phyloP scores from a whole-genome alignment of 2,797 vertebrate species.

The Darevskia nairensis region DNA sequence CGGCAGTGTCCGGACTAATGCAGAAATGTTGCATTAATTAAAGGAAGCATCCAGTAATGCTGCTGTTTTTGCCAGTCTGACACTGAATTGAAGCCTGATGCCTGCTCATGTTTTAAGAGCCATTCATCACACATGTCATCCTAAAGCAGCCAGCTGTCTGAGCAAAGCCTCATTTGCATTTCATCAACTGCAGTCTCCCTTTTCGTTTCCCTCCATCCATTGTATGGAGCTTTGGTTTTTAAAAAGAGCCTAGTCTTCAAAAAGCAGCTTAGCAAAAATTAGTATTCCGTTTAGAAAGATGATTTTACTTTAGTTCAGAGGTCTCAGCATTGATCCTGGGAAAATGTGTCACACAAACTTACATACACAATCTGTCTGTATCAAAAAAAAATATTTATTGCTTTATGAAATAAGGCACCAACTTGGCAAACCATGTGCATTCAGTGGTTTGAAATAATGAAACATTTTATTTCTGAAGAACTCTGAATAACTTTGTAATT shows the following conservation, averaged over 20 bases:
- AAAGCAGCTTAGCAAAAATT: constrained; percentile 80
- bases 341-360: constrained; percentile 59
- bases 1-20: constrained; percentile 81
- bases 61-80: constrained; percentile 85
- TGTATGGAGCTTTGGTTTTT: constrained; percentile 73
- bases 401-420: constrained; percentile 62
- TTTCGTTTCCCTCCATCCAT: constrained; percentile 64
- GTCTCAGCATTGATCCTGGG: constrained; percentile 68
- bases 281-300: constrained; percentile 77
- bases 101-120: constrained; percentile 90
- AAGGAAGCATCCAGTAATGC: constrained; percentile 89
- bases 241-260: constrained; percentile 75
- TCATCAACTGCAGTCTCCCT: constrained; percentile 81
- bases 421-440: constrained; percentile 68
- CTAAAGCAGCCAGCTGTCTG: constrained; percentile 91
- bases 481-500: constrained; percentile 58
- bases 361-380: constrained; percentile 58
- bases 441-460: constrained; percentile 69
- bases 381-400: constrained; percentile 62
- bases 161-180: constrained; percentile 90
- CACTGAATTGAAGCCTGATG: constrained; percentile 91
- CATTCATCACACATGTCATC: constrained; percentile 98
- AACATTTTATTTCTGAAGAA: constrained; percentile 68
- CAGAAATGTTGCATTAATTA: constrained; percentile 87
- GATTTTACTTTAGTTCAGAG: constrained; percentile 72